These are phyloP conservation scores for Papilio polyxenes DNA, from an alignment of 1,140 invertebrate genomes.

Conservation along the genomic window DNA sequence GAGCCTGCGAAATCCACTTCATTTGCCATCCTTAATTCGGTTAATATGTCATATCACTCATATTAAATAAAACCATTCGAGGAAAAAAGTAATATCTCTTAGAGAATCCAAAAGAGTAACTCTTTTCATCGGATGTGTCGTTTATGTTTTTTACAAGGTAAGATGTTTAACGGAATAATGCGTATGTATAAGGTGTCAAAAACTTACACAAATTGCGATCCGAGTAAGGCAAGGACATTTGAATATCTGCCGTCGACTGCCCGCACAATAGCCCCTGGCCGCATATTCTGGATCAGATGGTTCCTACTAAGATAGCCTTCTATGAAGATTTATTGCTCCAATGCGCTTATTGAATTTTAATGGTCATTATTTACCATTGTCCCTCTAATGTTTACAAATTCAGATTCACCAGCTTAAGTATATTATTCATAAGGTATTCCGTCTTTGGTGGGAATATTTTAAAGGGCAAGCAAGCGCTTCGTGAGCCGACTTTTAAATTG, in stretches of 20 bases:
- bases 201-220: slow-evolving; percentile 32
- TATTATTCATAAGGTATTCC: slow-evolving; percentile 40
- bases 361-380: slow-evolving; percentile 41
- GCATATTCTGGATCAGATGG: slow-evolving; percentile 37
- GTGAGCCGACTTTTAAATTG: slow-evolving; percentile 39
- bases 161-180: slow-evolving; percentile 26
- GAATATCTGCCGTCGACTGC: slow-evolving; percentile 22
- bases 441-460: slow-evolving; percentile 38
- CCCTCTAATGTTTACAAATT: slow-evolving; percentile 39
- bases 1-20: too few relatives aligned
- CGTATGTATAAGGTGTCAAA: slow-evolving; percentile 35
- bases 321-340: slow-evolving; percentile 39
- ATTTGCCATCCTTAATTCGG: too few relatives aligned
- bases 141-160: not conserved
- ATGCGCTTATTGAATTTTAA: slow-evolving; percentile 40
- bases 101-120: too few relatives aligned
- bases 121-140: not conserved
- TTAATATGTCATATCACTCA: too few relatives aligned
- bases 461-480: slow-evolving; percentile 38
- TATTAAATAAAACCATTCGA: not conserved
- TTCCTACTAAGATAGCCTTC: slow-evolving; percentile 37
- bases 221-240: slow-evolving; percentile 23
- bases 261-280: slow-evolving; percentile 37
- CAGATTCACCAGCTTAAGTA: slow-evolving; percentile 33
- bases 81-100: not conserved